Conservation (phyloP, 1,140 invertebrate genomes). For the Conus ventricosus region DNA sequence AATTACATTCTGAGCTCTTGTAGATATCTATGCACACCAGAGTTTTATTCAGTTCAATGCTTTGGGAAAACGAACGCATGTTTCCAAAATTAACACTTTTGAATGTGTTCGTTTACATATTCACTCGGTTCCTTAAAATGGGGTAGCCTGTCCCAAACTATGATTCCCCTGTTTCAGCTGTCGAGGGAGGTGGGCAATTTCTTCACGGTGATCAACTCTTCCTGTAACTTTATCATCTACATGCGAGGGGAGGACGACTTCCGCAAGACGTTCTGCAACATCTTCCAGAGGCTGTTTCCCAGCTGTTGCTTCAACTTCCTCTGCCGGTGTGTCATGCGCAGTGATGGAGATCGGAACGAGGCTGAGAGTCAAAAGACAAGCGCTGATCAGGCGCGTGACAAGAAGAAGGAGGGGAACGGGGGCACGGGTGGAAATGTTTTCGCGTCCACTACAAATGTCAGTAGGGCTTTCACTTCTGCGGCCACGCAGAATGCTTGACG, state of each 20-base stretch:
- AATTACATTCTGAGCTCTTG: no score
- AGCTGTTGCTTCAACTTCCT: slow-evolving; percentile 6
- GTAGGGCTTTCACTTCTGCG: not conserved
- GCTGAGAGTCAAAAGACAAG: no score
- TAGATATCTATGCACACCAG: no score
- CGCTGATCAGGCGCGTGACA: no score
- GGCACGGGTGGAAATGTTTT: not conserved
- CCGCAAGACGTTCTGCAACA: not conserved
- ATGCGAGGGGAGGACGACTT: slow-evolving; percentile 11
- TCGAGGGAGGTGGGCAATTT: not conserved
- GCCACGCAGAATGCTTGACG: no score
- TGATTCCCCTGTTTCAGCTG: not conserved
- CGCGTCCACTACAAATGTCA: not conserved
- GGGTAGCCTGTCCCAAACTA: no score
- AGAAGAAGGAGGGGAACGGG: not conserved
- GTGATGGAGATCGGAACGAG: not conserved
- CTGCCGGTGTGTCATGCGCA: slow-evolving; percentile 18
- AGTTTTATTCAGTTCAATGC: no score
- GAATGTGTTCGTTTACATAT: no score
- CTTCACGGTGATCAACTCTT: slow-evolving; percentile 11
- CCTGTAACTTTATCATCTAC: slow-evolving; percentile 13
- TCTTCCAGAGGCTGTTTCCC: not conserved
- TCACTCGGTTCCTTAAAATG: no score
- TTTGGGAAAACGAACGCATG: no score
- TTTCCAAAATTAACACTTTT: no score